Percentiles rank a stretch among this genome's conserved stretches.
phyloP scores from a whole-genome alignment of 2,113 vertebrate species.

The Pollachius pollachius region DNA sequence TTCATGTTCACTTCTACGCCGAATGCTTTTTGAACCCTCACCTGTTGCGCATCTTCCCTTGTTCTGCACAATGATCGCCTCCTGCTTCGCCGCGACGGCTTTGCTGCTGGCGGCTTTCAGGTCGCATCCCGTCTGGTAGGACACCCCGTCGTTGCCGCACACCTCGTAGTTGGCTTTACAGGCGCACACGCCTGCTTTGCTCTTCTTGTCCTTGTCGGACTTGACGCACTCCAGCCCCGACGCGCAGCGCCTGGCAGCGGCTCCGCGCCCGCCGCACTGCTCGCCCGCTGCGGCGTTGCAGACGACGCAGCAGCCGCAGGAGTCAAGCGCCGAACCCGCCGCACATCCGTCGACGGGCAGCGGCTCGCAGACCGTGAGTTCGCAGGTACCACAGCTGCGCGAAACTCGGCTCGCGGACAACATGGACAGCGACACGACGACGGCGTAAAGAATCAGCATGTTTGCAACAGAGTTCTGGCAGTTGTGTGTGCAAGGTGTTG shows the following conservation, averaged over 20 bases:
- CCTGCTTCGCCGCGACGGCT: conserved; percentile 67
- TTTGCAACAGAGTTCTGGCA: background rate
- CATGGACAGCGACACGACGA: conserved; percentile 8
- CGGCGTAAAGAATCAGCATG: conserved; percentile 43
- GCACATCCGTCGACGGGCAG: conserved; percentile 72
- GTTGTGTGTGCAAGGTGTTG: no score
- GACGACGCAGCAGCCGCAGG: conserved; percentile 79
- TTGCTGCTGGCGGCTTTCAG: conserved; percentile 78
- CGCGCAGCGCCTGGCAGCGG: conserved; percentile 69
- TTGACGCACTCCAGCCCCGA: conserved; percentile 78
- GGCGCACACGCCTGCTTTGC: conserved; percentile 72
- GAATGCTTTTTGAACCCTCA: conserved; percentile 52
- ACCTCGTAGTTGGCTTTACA: conserved; percentile 86
- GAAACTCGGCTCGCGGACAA: conserved; percentile 12
- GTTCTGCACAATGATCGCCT: conserved; percentile 72
- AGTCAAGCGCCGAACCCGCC: conserved; percentile 68
- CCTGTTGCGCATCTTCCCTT: conserved; percentile 89
- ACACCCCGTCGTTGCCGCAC: conserved; percentile 83
- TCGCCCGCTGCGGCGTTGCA: conserved; percentile 79
- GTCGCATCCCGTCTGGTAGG: conserved; percentile 80
- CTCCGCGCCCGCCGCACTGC: conserved; percentile 69
- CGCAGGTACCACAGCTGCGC: conserved; percentile 72
- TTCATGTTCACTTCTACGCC: background rate
- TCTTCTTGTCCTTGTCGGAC: conserved; percentile 61
- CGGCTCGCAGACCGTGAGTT: conserved; percentile 65